Conservation (phyloP, 2,888 invertebrate species). For the Drosophila glabriapex region DNA sequence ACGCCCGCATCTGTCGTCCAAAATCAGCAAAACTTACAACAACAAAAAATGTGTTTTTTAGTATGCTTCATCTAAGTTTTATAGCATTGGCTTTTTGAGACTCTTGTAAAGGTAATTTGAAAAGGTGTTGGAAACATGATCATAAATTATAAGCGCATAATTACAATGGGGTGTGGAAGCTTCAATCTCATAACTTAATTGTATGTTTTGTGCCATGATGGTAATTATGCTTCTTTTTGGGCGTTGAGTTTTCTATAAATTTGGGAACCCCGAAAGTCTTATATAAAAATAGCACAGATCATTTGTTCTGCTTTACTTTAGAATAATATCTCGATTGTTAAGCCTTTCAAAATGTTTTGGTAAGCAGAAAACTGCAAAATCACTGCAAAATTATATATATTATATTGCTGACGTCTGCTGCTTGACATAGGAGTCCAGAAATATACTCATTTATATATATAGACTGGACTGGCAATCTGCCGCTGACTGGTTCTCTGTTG, state of each 20-base stretch:
- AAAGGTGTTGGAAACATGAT: slow-evolving; percentile 47
- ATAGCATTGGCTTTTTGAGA: slow-evolving; percentile 11
- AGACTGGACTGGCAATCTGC: slow-evolving; percentile 36
- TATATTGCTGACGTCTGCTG: background rate
- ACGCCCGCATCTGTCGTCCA: slow-evolving; percentile 10
- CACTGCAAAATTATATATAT: background rate
- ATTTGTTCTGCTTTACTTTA: background rate
- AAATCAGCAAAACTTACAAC: background rate
- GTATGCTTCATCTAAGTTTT: slow-evolving; percentile 3
- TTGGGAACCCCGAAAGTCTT: background rate
- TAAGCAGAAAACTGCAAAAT: background rate
- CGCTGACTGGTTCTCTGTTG: slow-evolving; percentile 1
- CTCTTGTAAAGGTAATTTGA: slow-evolving; percentile 16
- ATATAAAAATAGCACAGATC: background rate
- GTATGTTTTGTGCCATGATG: slow-evolving; percentile 24
- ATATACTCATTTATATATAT: background rate
- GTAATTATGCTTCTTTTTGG: slow-evolving; percentile 5
- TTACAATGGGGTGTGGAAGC: slow-evolving; percentile 26
- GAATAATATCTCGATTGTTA: background rate
- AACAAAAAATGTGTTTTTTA: background rate
- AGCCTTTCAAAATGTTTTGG: background rate
- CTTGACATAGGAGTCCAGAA: slow-evolving; percentile 4
- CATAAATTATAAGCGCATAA: slow-evolving; percentile 38
- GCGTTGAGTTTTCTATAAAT: background rate
- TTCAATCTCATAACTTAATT: slow-evolving; percentile 28